Evolutionary conservation across 2,113 vertebrate genomes (phyloP).

Genomic region (Xyliphius kryptos): DNA sequence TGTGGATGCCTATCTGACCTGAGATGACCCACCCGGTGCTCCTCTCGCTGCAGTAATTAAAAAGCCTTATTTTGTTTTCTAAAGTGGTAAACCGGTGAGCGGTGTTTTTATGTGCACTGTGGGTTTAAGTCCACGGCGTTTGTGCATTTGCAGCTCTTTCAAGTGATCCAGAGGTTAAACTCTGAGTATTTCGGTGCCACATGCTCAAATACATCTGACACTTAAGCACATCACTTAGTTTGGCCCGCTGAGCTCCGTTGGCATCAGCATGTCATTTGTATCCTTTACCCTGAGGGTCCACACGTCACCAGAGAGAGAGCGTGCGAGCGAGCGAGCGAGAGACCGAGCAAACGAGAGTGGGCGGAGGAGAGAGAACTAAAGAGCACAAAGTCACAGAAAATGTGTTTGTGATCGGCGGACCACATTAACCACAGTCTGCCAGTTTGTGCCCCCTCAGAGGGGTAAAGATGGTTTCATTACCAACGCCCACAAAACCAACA

Average conservation of each 20-base stretch:
- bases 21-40: too few species aligned
- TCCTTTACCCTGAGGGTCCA: neutral
- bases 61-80: too few species aligned
- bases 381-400: neutral
- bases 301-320: neutral
- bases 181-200: conserved; percentile 5
- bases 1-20: too few species aligned
- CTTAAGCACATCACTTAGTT: neutral
- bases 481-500: neutral
- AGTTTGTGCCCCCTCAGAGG: conserved; percentile 14
- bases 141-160: neutral
- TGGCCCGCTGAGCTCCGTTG: neutral
- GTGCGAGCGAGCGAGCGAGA: neutral
- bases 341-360: neutral
- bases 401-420: conserved; percentile 2
- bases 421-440: neutral
- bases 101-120: neutral
- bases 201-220: conserved; percentile 1
- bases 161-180: neutral
- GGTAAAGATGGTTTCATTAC: conserved; percentile 6
- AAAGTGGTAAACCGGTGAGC: too few species aligned
- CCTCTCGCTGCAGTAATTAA: too few species aligned
- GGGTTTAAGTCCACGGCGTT: neutral
- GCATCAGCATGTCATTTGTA: neutral
- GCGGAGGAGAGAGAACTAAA: neutral